phyloP scores from a whole-genome alignment of 2,888 invertebrate species.

The Incurvaria masculella region DNA sequence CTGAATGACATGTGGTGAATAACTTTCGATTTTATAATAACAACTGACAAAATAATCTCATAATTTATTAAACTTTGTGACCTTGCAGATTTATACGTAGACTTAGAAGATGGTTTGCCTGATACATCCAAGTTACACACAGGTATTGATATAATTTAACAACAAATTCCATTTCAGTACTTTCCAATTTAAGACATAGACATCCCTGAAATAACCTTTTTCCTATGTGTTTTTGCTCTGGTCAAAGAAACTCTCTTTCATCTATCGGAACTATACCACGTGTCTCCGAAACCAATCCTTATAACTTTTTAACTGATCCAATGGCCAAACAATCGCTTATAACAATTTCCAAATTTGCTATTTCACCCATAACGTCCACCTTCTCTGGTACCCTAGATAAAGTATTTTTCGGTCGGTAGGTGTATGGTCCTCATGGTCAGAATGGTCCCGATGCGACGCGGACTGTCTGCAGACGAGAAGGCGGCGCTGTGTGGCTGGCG shows the following conservation, averaged over 20 bases:
- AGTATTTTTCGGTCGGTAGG: too few species aligned
- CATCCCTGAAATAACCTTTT: too few species aligned
- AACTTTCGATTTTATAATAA: neutral
- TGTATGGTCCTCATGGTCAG: constrained; percentile 83
- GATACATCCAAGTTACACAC: constrained; percentile 19
- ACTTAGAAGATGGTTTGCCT: constrained; percentile 39
- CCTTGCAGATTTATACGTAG: constrained; percentile 37
- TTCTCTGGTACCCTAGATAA: too few species aligned
- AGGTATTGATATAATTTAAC: too few species aligned
- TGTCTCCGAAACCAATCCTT: constrained; percentile 2
- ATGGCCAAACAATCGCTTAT: too few species aligned
- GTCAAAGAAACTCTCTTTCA: neutral
- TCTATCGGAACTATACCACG: neutral
- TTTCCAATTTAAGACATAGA: too few species aligned
- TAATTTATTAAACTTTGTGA: neutral
- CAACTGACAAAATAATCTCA: neutral
- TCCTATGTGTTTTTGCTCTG: neutral
- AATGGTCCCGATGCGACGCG: constrained; percentile 87
- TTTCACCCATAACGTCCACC: too few species aligned
- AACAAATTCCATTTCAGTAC: too few species aligned
- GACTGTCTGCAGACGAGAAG: constrained; percentile 86
- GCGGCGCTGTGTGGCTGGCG: constrained; percentile 62
- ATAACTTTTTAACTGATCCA: too few species aligned
- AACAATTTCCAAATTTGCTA: too few species aligned
- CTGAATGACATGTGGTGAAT: too few species aligned